Percentiles rank a stretch among this genome's conserved stretches.
Conservation (phyloP, 2,888 invertebrate species). For the Poecilus cupreus region DNA sequence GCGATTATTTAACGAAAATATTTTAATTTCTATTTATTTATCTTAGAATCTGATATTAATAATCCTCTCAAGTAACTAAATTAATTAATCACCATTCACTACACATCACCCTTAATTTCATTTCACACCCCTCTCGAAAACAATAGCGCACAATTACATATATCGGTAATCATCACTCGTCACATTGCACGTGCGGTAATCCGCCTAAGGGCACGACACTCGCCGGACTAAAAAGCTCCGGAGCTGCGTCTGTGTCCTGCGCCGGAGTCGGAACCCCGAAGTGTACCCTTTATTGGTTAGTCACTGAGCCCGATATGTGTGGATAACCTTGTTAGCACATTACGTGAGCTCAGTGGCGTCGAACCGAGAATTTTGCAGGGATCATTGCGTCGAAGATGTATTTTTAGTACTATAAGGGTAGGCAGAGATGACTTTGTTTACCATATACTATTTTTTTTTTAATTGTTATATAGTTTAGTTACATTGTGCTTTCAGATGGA, state of each 20-base stretch:
- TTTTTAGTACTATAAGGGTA: constrained; percentile 29
- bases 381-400: background rate
- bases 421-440: background rate
- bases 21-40: no score
- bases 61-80: no score
- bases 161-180: no score
- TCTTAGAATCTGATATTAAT: no score
- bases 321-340: constrained; percentile 58
- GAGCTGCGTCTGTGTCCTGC: background rate
- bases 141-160: no score
- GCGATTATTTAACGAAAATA: no score
- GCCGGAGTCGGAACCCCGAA: background rate
- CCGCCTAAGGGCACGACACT: background rate
- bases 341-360: constrained; percentile 41
- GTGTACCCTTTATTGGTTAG: constrained; percentile 50
- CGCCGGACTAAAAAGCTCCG: constrained; percentile 42
- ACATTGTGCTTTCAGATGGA: no score
- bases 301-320: constrained; percentile 37
- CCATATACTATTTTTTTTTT: background rate
- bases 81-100: no score
- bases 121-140: no score
- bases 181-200: background rate
- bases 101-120: no score
- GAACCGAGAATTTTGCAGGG: constrained; percentile 26
- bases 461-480: no score